These are phyloP conservation scores for Griposia aprilina DNA, from an alignment of 2,888 invertebrate genomes.

Conservation along the genomic window DNA sequence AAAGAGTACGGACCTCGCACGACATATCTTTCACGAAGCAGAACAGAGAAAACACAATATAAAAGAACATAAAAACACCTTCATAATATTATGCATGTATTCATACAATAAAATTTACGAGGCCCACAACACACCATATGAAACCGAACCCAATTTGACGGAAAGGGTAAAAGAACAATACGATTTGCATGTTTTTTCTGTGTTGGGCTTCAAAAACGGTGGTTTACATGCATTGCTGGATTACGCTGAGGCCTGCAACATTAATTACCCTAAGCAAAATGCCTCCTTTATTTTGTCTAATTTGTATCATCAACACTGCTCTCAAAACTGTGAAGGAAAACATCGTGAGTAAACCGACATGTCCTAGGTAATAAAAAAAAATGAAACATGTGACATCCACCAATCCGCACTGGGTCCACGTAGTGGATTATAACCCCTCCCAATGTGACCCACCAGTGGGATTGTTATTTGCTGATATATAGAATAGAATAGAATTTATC, in stretches of 20 bases:
- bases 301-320: not conserved
- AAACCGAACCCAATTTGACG: constrained; percentile 51
- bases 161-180: constrained; percentile 57
- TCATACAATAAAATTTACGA: constrained; percentile 56
- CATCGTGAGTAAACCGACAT: not conserved
- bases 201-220: constrained; percentile 39
- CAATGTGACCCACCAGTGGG: not conserved
- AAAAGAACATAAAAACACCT: constrained; percentile 21
- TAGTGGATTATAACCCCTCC: not conserved
- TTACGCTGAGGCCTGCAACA: not conserved
- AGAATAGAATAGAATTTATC: no score
- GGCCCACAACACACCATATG: constrained; percentile 32
- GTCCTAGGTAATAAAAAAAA: no score
- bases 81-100: constrained; percentile 54
- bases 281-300: not conserved
- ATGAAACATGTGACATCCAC: not conserved
- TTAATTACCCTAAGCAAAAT: not conserved
- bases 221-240: not conserved
- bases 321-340: not conserved
- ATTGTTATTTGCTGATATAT: not conserved
- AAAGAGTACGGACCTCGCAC: not conserved
- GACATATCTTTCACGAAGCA: constrained; percentile 4
- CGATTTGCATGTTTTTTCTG: constrained; percentile 54
- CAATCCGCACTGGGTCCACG: no score
- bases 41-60: constrained; percentile 13